Evolutionary conservation across 2,888 invertebrate genomes (phyloP).

Genomic region (Eupeodes latifasciatus): DNA sequence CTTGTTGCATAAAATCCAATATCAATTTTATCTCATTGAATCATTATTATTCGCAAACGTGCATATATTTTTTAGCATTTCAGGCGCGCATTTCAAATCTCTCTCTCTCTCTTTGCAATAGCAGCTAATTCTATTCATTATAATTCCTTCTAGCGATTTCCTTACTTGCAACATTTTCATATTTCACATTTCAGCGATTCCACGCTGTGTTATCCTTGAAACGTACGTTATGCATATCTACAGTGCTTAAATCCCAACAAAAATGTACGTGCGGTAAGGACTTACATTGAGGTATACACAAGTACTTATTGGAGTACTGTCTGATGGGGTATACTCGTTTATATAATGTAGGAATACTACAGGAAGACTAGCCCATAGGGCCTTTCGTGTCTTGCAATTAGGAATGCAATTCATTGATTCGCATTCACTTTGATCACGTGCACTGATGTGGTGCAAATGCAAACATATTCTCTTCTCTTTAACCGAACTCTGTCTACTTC

Average conservation of each 20-base stretch:
- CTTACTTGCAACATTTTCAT: constrained; percentile 57
- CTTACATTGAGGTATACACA: neutral
- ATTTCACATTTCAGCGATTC: constrained; percentile 66
- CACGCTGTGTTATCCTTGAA: constrained; percentile 22
- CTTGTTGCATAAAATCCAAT: constrained; percentile 23
- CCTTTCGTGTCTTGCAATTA: constrained; percentile 57
- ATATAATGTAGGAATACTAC: too few species aligned
- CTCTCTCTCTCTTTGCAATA: neutral
- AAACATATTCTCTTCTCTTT: neutral
- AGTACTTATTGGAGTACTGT: neutral
- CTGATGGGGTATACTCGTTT: too few species aligned
- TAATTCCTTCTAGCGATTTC: constrained; percentile 43
- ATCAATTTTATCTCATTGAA: constrained; percentile 44
- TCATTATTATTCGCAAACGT: constrained; percentile 20
- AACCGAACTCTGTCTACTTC: constrained; percentile 24
- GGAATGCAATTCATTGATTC: constrained; percentile 74
- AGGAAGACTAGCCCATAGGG: neutral
- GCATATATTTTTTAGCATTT: neutral
- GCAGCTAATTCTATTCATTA: constrained; percentile 64
- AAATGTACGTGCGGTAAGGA: neutral
- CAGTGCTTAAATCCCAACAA: too few species aligned
- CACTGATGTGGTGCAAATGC: constrained; percentile 14
- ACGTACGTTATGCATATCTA: neutral
- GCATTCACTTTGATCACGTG: constrained; percentile 72
- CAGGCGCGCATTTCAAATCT: constrained; percentile 12